Conservation (phyloP, 2,888 invertebrate species). For the Tortricodes alternella region DNA sequence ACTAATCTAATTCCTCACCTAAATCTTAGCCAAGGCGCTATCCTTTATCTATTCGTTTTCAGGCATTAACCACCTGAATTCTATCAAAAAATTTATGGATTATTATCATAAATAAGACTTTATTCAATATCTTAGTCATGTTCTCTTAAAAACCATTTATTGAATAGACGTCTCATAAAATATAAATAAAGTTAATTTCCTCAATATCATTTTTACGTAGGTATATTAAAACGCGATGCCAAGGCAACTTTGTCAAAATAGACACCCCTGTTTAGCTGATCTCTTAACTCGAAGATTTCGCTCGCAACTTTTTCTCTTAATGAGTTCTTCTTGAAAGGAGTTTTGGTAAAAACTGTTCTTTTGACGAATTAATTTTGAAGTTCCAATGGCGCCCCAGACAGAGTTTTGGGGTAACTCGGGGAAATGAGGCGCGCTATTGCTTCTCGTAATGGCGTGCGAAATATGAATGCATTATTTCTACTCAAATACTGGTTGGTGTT, state of each 20-base stretch:
- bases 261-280: constrained; percentile 23
- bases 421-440: constrained; percentile 36
- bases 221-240: no score
- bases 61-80: constrained; percentile 6
- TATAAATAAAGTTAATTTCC: no score
- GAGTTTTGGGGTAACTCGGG: constrained; percentile 37
- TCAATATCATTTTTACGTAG: no score
- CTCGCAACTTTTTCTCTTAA: constrained; percentile 40
- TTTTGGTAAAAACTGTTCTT: constrained; percentile 43
- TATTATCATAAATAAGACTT: no score
- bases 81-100: background rate
- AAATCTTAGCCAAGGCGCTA: constrained; percentile 7
- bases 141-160: no score
- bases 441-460: constrained; percentile 39
- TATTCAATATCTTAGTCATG: no score
- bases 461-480: constrained; percentile 30
- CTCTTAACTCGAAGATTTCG: constrained; percentile 15
- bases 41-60: background rate
- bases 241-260: constrained; percentile 25
- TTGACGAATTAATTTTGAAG: constrained; percentile 48
- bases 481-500: background rate
- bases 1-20: constrained; percentile 14
- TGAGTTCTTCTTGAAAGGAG: constrained; percentile 40
- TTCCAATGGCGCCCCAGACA: constrained; percentile 40
- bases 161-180: no score